A percentile compares a stretch with the other conserved stretches of the same genome.
phyloP scores from a whole-genome alignment of 2,888 invertebrate genomes.

The Lepeophtheirus nordmannii region DNA sequence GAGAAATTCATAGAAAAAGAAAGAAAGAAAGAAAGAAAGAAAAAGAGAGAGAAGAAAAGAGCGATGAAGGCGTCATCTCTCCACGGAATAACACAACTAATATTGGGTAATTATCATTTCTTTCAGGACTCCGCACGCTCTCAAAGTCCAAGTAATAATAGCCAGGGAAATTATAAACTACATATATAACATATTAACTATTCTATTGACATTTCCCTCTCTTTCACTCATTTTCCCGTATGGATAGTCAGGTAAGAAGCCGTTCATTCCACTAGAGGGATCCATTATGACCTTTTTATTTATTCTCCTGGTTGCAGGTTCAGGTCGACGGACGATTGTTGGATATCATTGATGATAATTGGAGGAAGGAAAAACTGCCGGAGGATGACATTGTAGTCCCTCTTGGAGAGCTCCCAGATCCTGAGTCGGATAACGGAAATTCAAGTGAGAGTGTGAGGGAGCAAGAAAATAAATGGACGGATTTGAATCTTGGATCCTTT shows the following conservation, averaged over 20 bases:
- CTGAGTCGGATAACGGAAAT: slow-evolving; percentile 80
- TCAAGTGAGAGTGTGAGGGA: slow-evolving; percentile 68
- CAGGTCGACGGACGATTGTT: slow-evolving; percentile 54
- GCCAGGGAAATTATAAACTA: not conserved
- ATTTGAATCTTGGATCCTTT: slow-evolving; percentile 33
- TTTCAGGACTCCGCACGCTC: too few relatives aligned
- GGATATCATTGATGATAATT: slow-evolving; percentile 67
- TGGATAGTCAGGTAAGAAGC: not conserved
- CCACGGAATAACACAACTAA: not conserved
- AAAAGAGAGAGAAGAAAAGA: not conserved
- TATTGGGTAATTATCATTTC: not conserved
- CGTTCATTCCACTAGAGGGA: not conserved
- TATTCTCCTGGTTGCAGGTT: slow-evolving; percentile 39
- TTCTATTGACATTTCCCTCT: too few relatives aligned
- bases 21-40: not conserved
- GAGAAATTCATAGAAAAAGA: not conserved
- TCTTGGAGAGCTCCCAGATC: slow-evolving; percentile 71
- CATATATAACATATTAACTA: too few relatives aligned
- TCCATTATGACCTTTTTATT: not conserved
- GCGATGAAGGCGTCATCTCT: not conserved
- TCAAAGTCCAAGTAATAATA: not conserved
- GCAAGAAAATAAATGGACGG: slow-evolving; percentile 58
- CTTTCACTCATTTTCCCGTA: not conserved
- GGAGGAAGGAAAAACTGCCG: slow-evolving; percentile 49
- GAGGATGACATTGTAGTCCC: slow-evolving; percentile 48